Evolutionary conservation across 2,797 vertebrate species (phyloP), one percentile per base, ranked within the genome.

Genomic region (Hyperoplus lanceolatus): DNA sequence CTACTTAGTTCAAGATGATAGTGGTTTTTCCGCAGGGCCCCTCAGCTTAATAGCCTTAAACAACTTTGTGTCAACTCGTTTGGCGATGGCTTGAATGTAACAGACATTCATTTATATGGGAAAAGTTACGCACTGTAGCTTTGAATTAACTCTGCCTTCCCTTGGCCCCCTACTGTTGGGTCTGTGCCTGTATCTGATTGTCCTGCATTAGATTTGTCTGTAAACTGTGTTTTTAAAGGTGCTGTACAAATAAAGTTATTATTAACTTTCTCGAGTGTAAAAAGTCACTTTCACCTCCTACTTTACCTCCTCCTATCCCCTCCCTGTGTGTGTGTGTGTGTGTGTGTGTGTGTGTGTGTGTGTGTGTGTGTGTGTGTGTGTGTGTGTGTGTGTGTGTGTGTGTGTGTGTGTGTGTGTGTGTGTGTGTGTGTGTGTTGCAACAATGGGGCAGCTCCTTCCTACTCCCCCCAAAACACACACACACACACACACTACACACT

Each of bases 391-490:
- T 71, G 49, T 70, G 60, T 63, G 21, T 29, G 81, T 61, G 16
- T 82, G 46, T 2, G 21, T 65, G 51, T 71, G 46, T 70, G 60
- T 63, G 18, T 29, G 81, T 61, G 16, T 82, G 46, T 2, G 29
- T 65, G 51, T 72, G 49, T 70, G 57, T 63, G 21, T 29, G 81
- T 61, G 16, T 82, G 46, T 2, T 29, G 74, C 85, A 89, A 95
- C 92, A 94, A 95, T 93, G 82, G 89, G 85, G 66, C 83, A 80
- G 76, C 86, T 81, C 75, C 86, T 56, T 48, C 79, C 75, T 58
- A 70, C 69, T 49, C 41, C 73, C 60, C 61, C 80, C 29, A 29
- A 29, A 3, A 29, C 29, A 29, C 29, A 29, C 29, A 29, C 29
- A 29, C 29, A 29, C 29, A 29, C 29, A 29, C 29, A 29, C 29